Conservation (phyloP, 2,888 invertebrate species). For the Drosophila paramelanica region DNA sequence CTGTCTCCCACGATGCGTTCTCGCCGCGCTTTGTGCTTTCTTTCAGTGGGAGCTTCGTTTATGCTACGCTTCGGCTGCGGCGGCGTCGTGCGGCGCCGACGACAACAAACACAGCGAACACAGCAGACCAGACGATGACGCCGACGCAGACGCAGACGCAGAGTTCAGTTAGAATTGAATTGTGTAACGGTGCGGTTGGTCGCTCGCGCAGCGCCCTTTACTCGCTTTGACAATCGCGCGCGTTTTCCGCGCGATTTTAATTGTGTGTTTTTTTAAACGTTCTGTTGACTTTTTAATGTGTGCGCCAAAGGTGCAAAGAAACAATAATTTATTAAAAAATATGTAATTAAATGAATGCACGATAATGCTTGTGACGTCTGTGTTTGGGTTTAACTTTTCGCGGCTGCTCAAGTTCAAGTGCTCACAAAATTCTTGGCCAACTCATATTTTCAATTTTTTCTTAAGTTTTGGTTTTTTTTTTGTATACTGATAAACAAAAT, state of each 20-base stretch:
- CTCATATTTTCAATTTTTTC: constrained; percentile 32
- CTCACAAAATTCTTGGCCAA: constrained; percentile 28
- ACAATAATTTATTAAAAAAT: constrained; percentile 27
- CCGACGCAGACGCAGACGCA: constrained; percentile 51
- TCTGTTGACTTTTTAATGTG: constrained; percentile 45
- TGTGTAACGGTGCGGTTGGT: constrained; percentile 81
- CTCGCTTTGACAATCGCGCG: constrained; percentile 41
- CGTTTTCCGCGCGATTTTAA: constrained; percentile 43
- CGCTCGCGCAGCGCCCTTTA: constrained; percentile 31
- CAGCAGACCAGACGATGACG: constrained; percentile 46
- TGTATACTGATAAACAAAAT: constrained; percentile 36
- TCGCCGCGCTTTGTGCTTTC: constrained; percentile 55
- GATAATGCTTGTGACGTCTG: constrained; percentile 16
- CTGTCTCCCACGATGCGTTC: constrained; percentile 53
- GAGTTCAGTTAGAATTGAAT: constrained; percentile 82
- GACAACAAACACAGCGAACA: constrained; percentile 41
- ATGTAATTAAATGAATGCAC: constrained; percentile 27
- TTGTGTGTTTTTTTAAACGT: constrained; percentile 22
- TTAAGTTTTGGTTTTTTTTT: neutral
- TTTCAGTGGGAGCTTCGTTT: constrained; percentile 59
- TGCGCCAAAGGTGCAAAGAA: constrained; percentile 42
- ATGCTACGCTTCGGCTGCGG: constrained; percentile 71
- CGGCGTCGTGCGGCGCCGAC: constrained; percentile 42
- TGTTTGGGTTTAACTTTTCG: constrained; percentile 3
- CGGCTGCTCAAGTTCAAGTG: constrained; percentile 50